A percentile compares a stretch with the other conserved stretches of the same genome.
Conservation (phyloP, 2,797 vertebrate genomes). For the Thaleichthys pacificus region DNA sequence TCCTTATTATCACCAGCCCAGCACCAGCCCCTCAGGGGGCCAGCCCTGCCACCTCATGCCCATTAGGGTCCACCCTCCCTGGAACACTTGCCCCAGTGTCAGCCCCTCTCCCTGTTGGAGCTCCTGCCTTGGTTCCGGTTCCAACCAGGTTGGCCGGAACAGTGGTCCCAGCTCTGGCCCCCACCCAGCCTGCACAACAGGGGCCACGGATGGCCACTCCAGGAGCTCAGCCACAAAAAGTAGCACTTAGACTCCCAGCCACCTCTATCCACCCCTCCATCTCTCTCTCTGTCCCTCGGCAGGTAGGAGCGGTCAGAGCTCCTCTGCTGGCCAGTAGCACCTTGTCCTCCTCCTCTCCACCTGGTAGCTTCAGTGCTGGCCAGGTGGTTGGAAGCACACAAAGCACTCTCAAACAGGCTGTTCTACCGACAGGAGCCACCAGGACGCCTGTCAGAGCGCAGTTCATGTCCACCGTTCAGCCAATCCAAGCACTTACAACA, state of each 20-base stretch:
- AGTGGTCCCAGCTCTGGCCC: slow-evolving; percentile 31
- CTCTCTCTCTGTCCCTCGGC: slow-evolving; percentile 16
- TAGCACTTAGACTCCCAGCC: slow-evolving; percentile 39
- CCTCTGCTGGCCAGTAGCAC: slow-evolving; percentile 22
- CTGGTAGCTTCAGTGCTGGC: slow-evolving; percentile 11
- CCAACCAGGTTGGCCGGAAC: slow-evolving; percentile 29
- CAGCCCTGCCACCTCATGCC: slow-evolving; percentile 50
- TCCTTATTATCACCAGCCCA: slow-evolving; percentile 85
- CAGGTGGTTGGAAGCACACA: slow-evolving; percentile 18
- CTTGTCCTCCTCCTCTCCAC: neutral
- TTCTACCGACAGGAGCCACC: slow-evolving; percentile 43
- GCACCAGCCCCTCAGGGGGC: slow-evolving; percentile 50
- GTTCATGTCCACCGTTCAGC: slow-evolving; percentile 37
- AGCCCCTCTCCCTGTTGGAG: slow-evolving; percentile 49
- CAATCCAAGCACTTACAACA: slow-evolving; percentile 46
- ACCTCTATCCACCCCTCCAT: slow-evolving; percentile 23
- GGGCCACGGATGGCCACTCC: slow-evolving; percentile 33
- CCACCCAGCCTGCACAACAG: slow-evolving; percentile 45
- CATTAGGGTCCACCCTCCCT: slow-evolving; percentile 40
- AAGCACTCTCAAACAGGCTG: slow-evolving; percentile 32
- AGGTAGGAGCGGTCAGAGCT: slow-evolving; percentile 21
- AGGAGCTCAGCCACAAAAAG: slow-evolving; percentile 37
- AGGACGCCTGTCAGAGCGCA: slow-evolving; percentile 47
- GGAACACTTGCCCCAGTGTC: slow-evolving; percentile 43
- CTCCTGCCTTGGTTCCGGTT: slow-evolving; percentile 46